Evolutionary conservation across 1,140 invertebrate species (phyloP).

Genomic region (Elymnias hypermnestra): DNA sequence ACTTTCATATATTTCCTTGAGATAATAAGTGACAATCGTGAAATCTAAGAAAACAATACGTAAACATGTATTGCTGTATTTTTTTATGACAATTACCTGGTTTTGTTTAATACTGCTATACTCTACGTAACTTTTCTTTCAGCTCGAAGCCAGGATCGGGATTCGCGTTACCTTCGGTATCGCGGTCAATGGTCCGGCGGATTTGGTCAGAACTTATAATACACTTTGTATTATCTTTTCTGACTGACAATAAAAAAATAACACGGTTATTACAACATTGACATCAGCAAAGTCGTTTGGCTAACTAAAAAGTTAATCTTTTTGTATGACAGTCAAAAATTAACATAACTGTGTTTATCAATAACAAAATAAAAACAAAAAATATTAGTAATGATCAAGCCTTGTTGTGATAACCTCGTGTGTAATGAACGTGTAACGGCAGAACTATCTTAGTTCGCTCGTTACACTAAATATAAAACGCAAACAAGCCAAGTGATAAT

Average conservation of each 20-base stretch:
- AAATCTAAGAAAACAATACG: too few relatives aligned
- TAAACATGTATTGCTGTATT: too few relatives aligned
- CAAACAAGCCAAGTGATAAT: constrained; percentile 38
- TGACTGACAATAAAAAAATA: constrained; percentile 34
- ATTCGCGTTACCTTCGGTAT: constrained; percentile 27
- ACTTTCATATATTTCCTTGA: too few relatives aligned
- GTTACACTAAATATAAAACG: constrained; percentile 37
- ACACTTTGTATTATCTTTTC: constrained; percentile 62
- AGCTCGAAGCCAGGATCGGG: constrained; percentile 40
- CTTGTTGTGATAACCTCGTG: too few relatives aligned
- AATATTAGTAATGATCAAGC: too few relatives aligned
- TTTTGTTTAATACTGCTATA: constrained; percentile 54
- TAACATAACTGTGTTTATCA: too few relatives aligned
- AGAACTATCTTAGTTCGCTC: constrained; percentile 55
- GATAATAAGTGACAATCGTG: too few relatives aligned
- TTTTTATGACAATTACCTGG: constrained; percentile 13
- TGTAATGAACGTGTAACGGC: constrained; percentile 40
- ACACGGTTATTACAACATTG: constrained; percentile 55
- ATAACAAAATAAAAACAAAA: too few relatives aligned
- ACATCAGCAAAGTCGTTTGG: not conserved
- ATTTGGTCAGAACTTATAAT: constrained; percentile 65
- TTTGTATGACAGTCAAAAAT: not conserved
- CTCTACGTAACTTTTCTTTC: constrained; percentile 60
- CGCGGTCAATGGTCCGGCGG: constrained; percentile 30
- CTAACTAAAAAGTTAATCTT: not conserved